Evolutionary conservation across 2,888 invertebrate genomes (phyloP).

Genomic region (Hesperia comma): DNA sequence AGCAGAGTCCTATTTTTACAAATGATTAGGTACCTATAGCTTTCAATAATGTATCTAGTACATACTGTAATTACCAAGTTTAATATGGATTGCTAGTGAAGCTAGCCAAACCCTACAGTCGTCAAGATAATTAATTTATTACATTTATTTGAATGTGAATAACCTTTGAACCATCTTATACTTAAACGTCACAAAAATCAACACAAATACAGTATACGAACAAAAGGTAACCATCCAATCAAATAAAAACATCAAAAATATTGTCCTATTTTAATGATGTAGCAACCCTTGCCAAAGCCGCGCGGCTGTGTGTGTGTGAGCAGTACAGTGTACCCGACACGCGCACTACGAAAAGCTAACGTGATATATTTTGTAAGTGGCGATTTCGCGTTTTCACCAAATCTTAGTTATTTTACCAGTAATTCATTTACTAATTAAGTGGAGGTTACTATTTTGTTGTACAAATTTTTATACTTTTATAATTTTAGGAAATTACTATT

Average conservation of each 20-base stretch:
- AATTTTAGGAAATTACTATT: no score
- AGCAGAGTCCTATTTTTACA: no score
- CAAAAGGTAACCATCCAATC: background rate
- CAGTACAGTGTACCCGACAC: conserved; percentile 30
- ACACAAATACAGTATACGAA: no score
- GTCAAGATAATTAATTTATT: no score
- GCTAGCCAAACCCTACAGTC: no score
- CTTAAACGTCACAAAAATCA: no score
- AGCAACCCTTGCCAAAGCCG: conserved; percentile 7
- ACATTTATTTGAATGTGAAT: no score
- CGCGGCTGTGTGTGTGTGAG: conserved; percentile 7
- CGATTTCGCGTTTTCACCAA: conserved; percentile 38
- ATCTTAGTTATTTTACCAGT: conserved; percentile 29
- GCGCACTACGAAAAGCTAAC: conserved; percentile 58
- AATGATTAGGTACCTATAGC: no score
- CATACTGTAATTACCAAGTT: no score
- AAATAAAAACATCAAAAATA: background rate
- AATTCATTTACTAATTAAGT: conserved; percentile 5
- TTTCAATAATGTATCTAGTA: no score
- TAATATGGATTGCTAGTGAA: no score
- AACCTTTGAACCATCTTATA: no score
- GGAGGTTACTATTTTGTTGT: background rate
- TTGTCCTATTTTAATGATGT: conserved; percentile 1
- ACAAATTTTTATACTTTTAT: background rate
- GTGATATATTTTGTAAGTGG: conserved; percentile 65